A percentile compares a stretch with the other conserved stretches of the same genome.
Conservation (phyloP, 2,888 invertebrate species). For the Acanthopleura granulata region DNA sequence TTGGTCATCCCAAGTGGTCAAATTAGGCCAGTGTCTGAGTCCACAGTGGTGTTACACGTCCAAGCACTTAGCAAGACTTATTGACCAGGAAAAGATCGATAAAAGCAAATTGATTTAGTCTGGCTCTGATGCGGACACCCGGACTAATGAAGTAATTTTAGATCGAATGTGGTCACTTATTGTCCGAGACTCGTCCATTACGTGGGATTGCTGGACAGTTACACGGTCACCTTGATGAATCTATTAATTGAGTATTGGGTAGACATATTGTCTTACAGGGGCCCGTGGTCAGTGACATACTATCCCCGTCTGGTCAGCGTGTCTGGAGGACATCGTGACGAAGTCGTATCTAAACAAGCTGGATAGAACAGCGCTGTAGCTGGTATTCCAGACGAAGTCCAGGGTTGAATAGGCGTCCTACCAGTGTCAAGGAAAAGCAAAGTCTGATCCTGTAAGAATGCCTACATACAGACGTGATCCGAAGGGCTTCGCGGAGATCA, state of each 20-base stretch:
- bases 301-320: too few relatives aligned
- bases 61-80: neutral
- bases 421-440: too few relatives aligned
- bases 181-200: slow-evolving; percentile 6
- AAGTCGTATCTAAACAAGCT: too few relatives aligned
- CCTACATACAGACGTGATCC: too few relatives aligned
- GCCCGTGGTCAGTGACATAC: too few relatives aligned
- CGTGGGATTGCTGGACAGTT: slow-evolving; percentile 18
- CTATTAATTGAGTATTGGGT: neutral
- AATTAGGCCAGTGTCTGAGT: neutral
- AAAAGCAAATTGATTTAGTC: slow-evolving; percentile 16
- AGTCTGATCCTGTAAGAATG: too few relatives aligned
- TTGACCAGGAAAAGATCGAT: neutral
- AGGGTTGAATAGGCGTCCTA: too few relatives aligned
- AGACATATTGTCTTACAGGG: too few relatives aligned
- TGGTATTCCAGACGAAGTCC: too few relatives aligned
- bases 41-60: neutral
- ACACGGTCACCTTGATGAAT: neutral
- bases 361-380: too few relatives aligned
- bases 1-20: neutral
- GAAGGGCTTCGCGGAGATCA: too few relatives aligned
- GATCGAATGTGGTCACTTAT: slow-evolving; percentile 11
- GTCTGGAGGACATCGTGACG: too few relatives aligned
- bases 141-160: slow-evolving; percentile 13
- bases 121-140: slow-evolving; percentile 4